Percentiles rank a stretch among this genome's conserved stretches.
Evolutionary conservation across 2,888 invertebrate species (phyloP).

Genomic region (Lochmaea crataegi): DNA sequence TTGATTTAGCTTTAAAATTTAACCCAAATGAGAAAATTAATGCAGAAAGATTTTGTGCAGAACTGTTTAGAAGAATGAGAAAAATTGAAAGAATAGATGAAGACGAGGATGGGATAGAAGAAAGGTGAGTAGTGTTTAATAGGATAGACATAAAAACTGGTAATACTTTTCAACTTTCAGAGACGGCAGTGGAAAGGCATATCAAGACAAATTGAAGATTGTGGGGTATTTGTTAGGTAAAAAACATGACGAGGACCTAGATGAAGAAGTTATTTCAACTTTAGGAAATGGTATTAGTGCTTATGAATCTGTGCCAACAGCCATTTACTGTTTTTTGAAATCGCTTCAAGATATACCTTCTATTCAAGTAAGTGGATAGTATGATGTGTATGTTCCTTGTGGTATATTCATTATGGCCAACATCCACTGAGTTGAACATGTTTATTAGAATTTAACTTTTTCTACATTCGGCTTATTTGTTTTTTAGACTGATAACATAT

Average conservation of each 20-base stretch:
- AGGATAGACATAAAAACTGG: neutral
- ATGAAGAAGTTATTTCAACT: constrained; percentile 67
- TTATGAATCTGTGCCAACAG: constrained; percentile 78
- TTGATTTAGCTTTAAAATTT: constrained; percentile 68
- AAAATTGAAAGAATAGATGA: constrained; percentile 63
- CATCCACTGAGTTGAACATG: too few relatives aligned
- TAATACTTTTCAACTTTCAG: constrained; percentile 11
- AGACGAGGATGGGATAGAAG: constrained; percentile 56
- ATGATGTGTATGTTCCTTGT: too few relatives aligned
- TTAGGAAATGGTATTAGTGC: constrained; percentile 74
- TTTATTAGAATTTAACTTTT: too few relatives aligned
- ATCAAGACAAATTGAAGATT: constrained; percentile 67
- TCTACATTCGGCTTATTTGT: neutral
- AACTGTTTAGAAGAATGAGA: constrained; percentile 69
- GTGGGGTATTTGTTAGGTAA: constrained; percentile 67
- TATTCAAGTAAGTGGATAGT: constrained; percentile 62
- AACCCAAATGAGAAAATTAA: constrained; percentile 66
- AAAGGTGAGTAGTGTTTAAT: constrained; percentile 39
- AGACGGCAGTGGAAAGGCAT: constrained; percentile 59
- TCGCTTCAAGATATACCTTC: constrained; percentile 66
- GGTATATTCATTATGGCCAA: too few relatives aligned
- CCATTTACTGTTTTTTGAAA: constrained; percentile 76
- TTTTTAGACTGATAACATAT: constrained; percentile 68
- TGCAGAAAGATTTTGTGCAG: constrained; percentile 65
- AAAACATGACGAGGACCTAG: constrained; percentile 60